Conservation (phyloP, 2,888 invertebrate species). For the Rotaria socialis region DNA sequence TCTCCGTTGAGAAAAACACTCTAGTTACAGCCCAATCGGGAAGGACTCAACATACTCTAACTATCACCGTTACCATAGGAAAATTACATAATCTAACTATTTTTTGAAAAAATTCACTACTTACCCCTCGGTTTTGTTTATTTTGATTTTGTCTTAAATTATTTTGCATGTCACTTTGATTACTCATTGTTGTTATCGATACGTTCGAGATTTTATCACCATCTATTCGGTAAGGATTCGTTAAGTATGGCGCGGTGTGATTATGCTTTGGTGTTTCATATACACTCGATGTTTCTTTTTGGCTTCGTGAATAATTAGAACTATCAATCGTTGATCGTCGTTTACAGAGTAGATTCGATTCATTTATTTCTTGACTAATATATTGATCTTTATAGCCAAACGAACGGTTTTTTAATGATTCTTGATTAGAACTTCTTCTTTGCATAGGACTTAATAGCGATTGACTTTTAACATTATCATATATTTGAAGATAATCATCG, state of each 20-base stretch:
- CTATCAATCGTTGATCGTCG: neutral
- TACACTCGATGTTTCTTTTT: neutral
- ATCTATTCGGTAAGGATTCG: neutral
- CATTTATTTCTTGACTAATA: conserved; percentile 61
- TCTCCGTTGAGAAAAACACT: no score
- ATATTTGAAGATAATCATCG: conserved; percentile 55
- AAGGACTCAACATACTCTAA: no score
- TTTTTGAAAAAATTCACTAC: neutral
- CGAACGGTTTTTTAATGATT: conserved; percentile 69
- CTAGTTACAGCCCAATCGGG: no score
- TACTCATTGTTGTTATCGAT: neutral
- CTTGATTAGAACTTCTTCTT: neutral
- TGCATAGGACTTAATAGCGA: neutral
- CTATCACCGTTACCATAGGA: no score
- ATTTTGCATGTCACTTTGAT: neutral
- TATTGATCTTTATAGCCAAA: conserved; percentile 66
- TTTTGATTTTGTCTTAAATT: neutral
- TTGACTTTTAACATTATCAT: neutral
- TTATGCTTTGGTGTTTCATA: neutral
- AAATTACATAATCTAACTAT: neutral
- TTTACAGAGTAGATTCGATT: no score
- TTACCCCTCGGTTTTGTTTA: neutral
- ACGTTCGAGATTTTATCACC: neutral
- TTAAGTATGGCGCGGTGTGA: no score
- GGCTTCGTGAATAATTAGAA: neutral